phyloP scores from a whole-genome alignment of 2,113 vertebrate genomes.

The Cyprinodon brontotheroides region DNA sequence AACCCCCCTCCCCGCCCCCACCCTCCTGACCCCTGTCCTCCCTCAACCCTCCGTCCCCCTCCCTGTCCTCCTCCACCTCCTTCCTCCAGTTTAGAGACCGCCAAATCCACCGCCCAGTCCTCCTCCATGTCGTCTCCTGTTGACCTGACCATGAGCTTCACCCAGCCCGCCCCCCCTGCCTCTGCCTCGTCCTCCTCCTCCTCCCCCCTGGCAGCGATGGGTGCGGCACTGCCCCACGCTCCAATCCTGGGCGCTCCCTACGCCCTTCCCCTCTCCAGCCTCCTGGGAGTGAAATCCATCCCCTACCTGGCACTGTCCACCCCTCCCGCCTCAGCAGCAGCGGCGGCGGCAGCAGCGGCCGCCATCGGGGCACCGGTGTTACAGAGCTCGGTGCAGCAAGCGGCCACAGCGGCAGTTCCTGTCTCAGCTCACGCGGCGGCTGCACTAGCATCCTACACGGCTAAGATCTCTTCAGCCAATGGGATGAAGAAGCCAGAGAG shows the following conservation, averaged over 20 bases:
- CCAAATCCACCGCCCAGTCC: slow-evolving; percentile 98
- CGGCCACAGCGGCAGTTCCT: slow-evolving; percentile 47
- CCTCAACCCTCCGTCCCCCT: slow-evolving; percentile 10
- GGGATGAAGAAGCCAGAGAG: slow-evolving; percentile 94
- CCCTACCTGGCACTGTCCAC: slow-evolving; percentile 91
- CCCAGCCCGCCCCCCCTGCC: slow-evolving; percentile 82
- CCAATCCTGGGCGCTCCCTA: slow-evolving; percentile 88
- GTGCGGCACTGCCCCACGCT: slow-evolving; percentile 82
- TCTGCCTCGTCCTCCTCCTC: slow-evolving; percentile 79
- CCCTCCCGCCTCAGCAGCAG: slow-evolving; percentile 61
- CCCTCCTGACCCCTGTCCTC: slow-evolving; percentile 10
- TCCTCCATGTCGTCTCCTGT: slow-evolving; percentile 90
- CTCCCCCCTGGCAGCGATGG: slow-evolving; percentile 83
- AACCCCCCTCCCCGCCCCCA: slow-evolving; percentile 40
- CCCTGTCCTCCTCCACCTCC: slow-evolving; percentile 17
- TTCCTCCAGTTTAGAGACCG: slow-evolving; percentile 93
- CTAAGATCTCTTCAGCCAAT: slow-evolving; percentile 92
- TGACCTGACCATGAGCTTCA: slow-evolving; percentile 94
- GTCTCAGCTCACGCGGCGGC: slow-evolving; percentile 74
- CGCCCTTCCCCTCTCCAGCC: slow-evolving; percentile 93
- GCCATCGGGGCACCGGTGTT: slow-evolving; percentile 59
- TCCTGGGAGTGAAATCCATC: slow-evolving; percentile 92
- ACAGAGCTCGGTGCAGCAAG: slow-evolving; percentile 24
- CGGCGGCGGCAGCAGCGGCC: slow-evolving; percentile 42
- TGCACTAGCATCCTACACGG: slow-evolving; percentile 88